These are phyloP conservation scores for Drosophila watanabei DNA, from an alignment of 1,140 invertebrate species.

Conservation along the genomic window DNA sequence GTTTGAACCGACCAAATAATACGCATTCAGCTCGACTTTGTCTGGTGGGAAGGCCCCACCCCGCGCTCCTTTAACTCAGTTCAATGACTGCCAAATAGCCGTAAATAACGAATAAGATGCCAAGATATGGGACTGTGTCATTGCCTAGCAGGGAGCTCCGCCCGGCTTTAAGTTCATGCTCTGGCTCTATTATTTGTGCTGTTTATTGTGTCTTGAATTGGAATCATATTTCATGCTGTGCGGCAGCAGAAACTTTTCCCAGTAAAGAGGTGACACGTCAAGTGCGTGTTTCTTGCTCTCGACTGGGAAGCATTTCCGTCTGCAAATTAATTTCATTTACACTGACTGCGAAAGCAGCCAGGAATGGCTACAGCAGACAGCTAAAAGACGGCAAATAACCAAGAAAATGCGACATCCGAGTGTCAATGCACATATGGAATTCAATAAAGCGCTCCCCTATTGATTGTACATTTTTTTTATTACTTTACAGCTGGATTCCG, in stretches of 20 bases:
- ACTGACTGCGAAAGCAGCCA: slow-evolving; percentile 14
- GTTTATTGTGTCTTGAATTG: slow-evolving; percentile 37
- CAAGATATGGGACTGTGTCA: slow-evolving; percentile 42
- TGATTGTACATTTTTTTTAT: slow-evolving; percentile 17
- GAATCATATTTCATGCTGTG: slow-evolving; percentile 37
- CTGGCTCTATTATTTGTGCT: slow-evolving; percentile 40
- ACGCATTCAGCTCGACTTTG: slow-evolving; percentile 43
- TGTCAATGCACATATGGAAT: slow-evolving; percentile 16
- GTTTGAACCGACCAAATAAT: slow-evolving; percentile 32
- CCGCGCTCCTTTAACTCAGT: slow-evolving; percentile 36
- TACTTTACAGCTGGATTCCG: slow-evolving; percentile 1
- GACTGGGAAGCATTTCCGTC: slow-evolving; percentile 31
- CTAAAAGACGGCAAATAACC: not conserved
- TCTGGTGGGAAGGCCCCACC: slow-evolving; percentile 11
- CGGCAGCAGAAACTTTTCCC: slow-evolving; percentile 25
- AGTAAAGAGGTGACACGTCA: slow-evolving; percentile 39
- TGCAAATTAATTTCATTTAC: slow-evolving; percentile 54
- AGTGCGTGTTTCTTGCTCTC: slow-evolving; percentile 24
- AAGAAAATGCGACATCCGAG: slow-evolving; percentile 19
- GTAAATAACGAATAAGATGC: slow-evolving; percentile 60
- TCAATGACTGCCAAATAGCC: slow-evolving; percentile 76
- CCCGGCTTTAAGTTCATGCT: slow-evolving; percentile 14
- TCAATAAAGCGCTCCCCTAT: slow-evolving; percentile 17
- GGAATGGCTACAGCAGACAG: slow-evolving; percentile 13
- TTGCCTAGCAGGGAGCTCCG: slow-evolving; percentile 20